Evolutionary conservation across 1,140 invertebrate genomes (phyloP).

Genomic region (Drosophila obscura): DNA sequence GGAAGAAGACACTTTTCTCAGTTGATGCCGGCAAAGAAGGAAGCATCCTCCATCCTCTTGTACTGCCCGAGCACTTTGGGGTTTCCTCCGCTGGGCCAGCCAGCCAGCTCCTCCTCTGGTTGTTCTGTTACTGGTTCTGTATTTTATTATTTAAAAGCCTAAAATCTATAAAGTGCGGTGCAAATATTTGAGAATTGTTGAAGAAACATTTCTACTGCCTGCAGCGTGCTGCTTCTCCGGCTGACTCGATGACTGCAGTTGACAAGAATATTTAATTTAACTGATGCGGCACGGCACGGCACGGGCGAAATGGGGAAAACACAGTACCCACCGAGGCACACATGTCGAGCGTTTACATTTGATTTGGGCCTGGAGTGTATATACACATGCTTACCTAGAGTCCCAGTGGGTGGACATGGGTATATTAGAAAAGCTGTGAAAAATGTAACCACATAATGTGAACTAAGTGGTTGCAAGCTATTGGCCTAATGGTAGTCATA

Average conservation of each 20-base stretch:
- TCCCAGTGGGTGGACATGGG: background rate
- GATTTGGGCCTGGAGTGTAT: constrained; percentile 31
- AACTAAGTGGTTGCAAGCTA: too few relatives aligned
- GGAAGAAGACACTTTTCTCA: constrained; percentile 59
- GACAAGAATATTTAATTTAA: constrained; percentile 81
- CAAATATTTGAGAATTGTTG: constrained; percentile 79
- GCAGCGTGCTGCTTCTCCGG: constrained; percentile 14
- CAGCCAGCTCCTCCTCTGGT: constrained; percentile 5
- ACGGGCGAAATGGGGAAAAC: constrained; percentile 12
- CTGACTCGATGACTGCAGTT: constrained; percentile 76
- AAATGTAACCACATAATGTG: background rate
- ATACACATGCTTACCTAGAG: constrained; percentile 17
- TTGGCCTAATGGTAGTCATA: too few relatives aligned
- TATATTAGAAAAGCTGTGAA: background rate
- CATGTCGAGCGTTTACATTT: constrained; percentile 47
- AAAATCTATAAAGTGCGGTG: constrained; percentile 81
- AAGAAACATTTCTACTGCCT: constrained; percentile 59
- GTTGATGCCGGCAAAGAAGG: constrained; percentile 47
- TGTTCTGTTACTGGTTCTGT: constrained; percentile 34
- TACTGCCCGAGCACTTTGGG: constrained; percentile 35
- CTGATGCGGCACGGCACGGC: constrained; percentile 20
- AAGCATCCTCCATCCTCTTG: constrained; percentile 34
- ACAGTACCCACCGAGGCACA: constrained; percentile 41
- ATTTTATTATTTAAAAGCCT: constrained; percentile 81
- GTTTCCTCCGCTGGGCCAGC: background rate